These are phyloP conservation scores for Spilarctia lutea DNA, from an alignment of 2,888 invertebrate species.

Conservation along the genomic window DNA sequence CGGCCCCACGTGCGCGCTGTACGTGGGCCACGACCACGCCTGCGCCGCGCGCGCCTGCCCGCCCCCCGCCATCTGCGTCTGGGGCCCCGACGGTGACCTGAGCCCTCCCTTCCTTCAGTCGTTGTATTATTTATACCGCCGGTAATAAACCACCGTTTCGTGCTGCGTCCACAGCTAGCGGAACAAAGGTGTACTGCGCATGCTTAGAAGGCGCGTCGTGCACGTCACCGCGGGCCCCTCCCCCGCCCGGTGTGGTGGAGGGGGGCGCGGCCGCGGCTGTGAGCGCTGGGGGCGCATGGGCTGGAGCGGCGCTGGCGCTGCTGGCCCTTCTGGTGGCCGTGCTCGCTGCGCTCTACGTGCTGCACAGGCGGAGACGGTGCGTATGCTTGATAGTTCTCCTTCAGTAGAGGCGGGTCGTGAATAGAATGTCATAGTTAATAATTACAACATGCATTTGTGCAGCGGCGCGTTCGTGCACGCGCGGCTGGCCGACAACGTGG, in stretches of 20 bases:
- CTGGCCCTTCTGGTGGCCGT: slow-evolving; percentile 63
- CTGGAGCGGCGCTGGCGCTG: slow-evolving; percentile 62
- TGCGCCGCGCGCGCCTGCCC: slow-evolving; percentile 85
- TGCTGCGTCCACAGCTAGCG: slow-evolving; percentile 59
- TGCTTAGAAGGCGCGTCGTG: slow-evolving; percentile 72
- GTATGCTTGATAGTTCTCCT: slow-evolving; percentile 35
- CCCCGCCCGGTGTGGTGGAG: slow-evolving; percentile 28
- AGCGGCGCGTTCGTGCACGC: slow-evolving; percentile 92
- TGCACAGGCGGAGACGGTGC: slow-evolving; percentile 76
- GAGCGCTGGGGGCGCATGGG: slow-evolving; percentile 58
- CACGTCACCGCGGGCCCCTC: slow-evolving; percentile 48
- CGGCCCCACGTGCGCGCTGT: slow-evolving; percentile 91
- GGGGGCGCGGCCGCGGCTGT: slow-evolving; percentile 43
- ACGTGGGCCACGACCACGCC: slow-evolving; percentile 88
- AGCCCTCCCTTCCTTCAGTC: not conserved
- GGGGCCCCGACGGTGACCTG: slow-evolving; percentile 64
- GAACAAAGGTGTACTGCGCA: slow-evolving; percentile 65
- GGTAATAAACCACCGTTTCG: not conserved
- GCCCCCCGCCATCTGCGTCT: slow-evolving; percentile 75
- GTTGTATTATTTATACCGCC: not conserved
- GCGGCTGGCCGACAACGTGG: slow-evolving; percentile 93
- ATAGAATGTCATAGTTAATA: not conserved
- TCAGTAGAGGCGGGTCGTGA: not conserved
- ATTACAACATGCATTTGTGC: slow-evolving; percentile 18
- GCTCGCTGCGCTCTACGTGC: slow-evolving; percentile 62